Evolutionary conservation across 1,140 invertebrate species (phyloP).

Genomic region (Atta colombica): DNA sequence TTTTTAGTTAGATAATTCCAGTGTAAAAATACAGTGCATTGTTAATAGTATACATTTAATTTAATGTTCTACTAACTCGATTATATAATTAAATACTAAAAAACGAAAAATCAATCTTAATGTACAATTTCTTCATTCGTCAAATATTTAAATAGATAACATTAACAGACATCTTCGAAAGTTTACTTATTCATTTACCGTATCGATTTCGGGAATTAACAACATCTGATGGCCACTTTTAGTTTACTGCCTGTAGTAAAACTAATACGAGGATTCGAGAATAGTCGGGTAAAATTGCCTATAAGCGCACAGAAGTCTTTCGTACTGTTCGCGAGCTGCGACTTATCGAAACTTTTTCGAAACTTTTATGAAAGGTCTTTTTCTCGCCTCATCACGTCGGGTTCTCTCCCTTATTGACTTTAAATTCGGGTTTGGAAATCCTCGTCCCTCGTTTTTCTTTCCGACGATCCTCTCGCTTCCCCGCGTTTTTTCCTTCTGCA

Average conservation of each 20-base stretch:
- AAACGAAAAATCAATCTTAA: background rate
- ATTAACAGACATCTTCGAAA: background rate
- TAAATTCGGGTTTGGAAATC: constrained; percentile 69
- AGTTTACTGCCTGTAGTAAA: constrained; percentile 47
- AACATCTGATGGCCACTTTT: constrained; percentile 8
- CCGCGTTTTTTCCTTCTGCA: constrained; percentile 7
- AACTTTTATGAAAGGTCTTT: constrained; percentile 71
- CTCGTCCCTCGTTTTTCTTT: constrained; percentile 42
- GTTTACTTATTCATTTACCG: constrained; percentile 32
- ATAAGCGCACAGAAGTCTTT: constrained; percentile 69
- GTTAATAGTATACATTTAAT: constrained; percentile 16
- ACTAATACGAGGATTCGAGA: constrained; percentile 68
- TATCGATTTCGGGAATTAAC: background rate
- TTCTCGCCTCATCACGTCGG: constrained; percentile 71
- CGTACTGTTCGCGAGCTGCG: constrained; percentile 68
- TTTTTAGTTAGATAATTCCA: constrained; percentile 32
- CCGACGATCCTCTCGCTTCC: background rate
- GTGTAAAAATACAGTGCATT: background rate
- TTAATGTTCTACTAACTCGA: background rate
- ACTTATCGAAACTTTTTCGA: constrained; percentile 76
- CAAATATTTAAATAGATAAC: background rate
- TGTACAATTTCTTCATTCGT: background rate
- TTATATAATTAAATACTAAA: background rate
- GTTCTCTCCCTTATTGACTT: constrained; percentile 80
- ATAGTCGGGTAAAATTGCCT: constrained; percentile 71